A percentile compares a stretch with the other conserved stretches of the same genome.
Conservation (phyloP, 92 coral and sea anemone genomes). For the Phenganax marumi region DNA sequence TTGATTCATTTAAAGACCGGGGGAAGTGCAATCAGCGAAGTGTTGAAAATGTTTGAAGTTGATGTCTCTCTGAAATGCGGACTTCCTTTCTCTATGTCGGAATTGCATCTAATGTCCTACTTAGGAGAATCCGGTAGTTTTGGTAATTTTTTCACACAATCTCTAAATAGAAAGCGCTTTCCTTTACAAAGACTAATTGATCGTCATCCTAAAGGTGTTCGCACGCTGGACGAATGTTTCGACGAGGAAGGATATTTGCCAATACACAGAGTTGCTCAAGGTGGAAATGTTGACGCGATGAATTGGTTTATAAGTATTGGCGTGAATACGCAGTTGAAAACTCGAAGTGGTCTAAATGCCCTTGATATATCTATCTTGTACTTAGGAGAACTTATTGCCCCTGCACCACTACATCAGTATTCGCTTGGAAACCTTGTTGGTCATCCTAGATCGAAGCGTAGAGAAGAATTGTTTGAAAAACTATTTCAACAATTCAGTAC, state of each 20-base stretch:
- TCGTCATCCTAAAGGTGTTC: conserved; percentile 50
- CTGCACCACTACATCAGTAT: neutral
- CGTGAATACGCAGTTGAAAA: conserved; percentile 46
- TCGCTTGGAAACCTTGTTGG: neutral
- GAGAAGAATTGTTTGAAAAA: neutral
- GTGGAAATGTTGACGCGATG: conserved; percentile 58
- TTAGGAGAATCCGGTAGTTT: conserved; percentile 35
- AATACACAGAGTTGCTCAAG: conserved; percentile 67
- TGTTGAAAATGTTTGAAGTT: conserved; percentile 20
- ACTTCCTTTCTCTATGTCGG: conserved; percentile 51
- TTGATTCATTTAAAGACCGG: neutral
- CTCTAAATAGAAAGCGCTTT: neutral
- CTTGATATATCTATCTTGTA: conserved; percentile 1
- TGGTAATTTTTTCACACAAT: conserved; percentile 44
- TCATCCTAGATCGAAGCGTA: neutral
- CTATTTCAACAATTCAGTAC: neutral
- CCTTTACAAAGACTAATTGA: conserved; percentile 44
- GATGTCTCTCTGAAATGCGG: conserved; percentile 55
- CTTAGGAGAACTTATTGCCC: neutral
- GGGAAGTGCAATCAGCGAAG: neutral
- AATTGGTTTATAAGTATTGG: conserved; percentile 56
- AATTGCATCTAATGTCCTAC: conserved; percentile 60
- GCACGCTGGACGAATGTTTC: conserved; percentile 38
- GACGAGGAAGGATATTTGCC: conserved; percentile 61
- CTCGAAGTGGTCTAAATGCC: conserved; percentile 44